Conservation (phyloP, 2,888 invertebrate species). For the Caenorhabditis sp. region DNA sequence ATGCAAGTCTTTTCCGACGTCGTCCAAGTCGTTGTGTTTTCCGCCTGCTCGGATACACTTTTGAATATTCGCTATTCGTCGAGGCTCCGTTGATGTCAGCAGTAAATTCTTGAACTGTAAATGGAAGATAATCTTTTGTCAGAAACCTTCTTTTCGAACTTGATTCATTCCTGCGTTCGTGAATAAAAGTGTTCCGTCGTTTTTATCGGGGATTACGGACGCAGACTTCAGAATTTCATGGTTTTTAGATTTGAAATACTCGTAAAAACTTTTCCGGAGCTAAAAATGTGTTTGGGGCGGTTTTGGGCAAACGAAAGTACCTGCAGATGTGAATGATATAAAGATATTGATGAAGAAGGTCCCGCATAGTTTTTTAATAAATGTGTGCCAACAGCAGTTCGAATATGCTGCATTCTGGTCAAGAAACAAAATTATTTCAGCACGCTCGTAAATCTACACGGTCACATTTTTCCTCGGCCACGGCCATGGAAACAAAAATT, state of each 20-base stretch:
- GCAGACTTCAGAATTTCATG: slow-evolving; percentile 97
- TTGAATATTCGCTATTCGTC: slow-evolving; percentile 92
- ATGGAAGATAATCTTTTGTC: neutral
- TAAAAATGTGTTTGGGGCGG: no score
- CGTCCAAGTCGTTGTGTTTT: slow-evolving; percentile 97
- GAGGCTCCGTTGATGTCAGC: slow-evolving; percentile 89
- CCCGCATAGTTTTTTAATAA: slow-evolving; percentile 1
- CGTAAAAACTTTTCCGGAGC: slow-evolving; percentile 83
- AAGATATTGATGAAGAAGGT: slow-evolving; percentile 59
- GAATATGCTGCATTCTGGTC: neutral
- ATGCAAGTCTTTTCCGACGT: slow-evolving; percentile 99
- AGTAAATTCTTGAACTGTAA: slow-evolving; percentile 94
- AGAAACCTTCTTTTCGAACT: no score
- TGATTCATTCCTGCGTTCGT: slow-evolving; percentile 99
- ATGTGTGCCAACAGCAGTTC: neutral
- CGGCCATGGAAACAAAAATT: slow-evolving; percentile 11
- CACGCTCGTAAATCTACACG: slow-evolving; percentile 36
- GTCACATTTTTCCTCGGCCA: neutral
- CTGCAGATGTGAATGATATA: slow-evolving; percentile 36
- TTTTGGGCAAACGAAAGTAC: neutral
- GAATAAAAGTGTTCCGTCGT: slow-evolving; percentile 94
- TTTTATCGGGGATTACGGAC: slow-evolving; percentile 94
- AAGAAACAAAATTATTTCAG: neutral
- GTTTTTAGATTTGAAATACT: slow-evolving; percentile 86
- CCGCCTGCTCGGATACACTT: slow-evolving; percentile 97